These are phyloP conservation scores for Apeira syringaria DNA, from an alignment of 2,888 invertebrate genomes.

Conservation along the genomic window DNA sequence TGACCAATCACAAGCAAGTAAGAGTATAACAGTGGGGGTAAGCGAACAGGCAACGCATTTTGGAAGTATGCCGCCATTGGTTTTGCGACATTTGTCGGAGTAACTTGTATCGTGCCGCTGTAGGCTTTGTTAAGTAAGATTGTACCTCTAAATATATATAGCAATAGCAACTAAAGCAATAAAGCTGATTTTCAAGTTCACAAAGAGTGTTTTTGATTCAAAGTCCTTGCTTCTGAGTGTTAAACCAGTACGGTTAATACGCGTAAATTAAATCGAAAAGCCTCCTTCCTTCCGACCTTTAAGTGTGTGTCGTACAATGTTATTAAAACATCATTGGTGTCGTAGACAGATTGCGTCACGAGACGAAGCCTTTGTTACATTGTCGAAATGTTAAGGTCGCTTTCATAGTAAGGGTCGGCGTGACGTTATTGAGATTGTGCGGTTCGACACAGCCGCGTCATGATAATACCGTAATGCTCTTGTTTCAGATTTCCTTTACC, in stretches of 20 bases:
- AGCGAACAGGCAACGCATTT: no score
- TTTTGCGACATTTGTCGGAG: no score
- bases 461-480: slow-evolving; percentile 41
- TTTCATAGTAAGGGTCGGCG: slow-evolving; percentile 12
- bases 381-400: slow-evolving; percentile 46
- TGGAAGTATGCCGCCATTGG: no score
- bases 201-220: no score
- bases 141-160: no score
- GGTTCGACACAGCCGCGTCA: slow-evolving; percentile 10
- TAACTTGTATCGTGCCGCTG: no score
- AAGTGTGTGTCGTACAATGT: not conserved
- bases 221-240: no score
- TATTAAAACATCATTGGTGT: slow-evolving; percentile 6
- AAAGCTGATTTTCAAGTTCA: no score
- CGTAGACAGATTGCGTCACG: slow-evolving; percentile 28
- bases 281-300: slow-evolving; percentile 61
- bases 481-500: slow-evolving; percentile 91
- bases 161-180: no score
- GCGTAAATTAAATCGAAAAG: slow-evolving; percentile 34
- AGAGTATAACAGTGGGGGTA: no score
- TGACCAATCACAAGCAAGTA: no score
- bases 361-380: slow-evolving; percentile 31
- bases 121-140: no score
- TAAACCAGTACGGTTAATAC: slow-evolving; percentile 19
- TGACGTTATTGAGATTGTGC: slow-evolving; percentile 17